A percentile compares a stretch with the other conserved stretches of the same genome.
These are phyloP conservation scores for Molossus molossus DNA, from an alignment of 2,797 vertebrate species.

Conservation along the genomic window DNA sequence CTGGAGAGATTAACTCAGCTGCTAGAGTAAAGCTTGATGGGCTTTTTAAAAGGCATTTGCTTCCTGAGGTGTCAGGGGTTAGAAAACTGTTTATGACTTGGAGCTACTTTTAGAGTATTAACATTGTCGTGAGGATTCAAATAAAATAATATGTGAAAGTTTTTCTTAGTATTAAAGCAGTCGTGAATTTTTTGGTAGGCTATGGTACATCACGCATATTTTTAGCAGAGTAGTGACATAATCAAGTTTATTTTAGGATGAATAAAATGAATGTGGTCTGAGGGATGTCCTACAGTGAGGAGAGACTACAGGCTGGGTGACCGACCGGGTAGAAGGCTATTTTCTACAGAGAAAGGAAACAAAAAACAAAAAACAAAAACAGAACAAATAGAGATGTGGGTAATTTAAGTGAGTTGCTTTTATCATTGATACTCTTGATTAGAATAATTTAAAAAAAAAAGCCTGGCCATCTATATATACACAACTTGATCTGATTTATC, in stretches of 20 bases:
- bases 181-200: not conserved
- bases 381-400: not conserved
- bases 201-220: not conserved
- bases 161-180: conserved; percentile 17
- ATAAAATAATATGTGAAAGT: not conserved
- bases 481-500: not conserved
- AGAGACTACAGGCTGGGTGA: not conserved
- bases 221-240: not conserved
- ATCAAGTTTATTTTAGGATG: conserved; percentile 18
- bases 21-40: not conserved
- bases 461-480: not conserved
- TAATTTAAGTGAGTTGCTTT: not conserved
- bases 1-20: not conserved
- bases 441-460: not conserved
- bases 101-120: not conserved
- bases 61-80: not conserved
- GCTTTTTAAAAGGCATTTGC: not conserved
- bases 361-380: not conserved
- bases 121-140: conserved; percentile 24
- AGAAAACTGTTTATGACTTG: not conserved
- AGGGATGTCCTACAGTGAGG: not conserved
- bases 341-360: not conserved
- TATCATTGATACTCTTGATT: not conserved
- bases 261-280: not conserved
- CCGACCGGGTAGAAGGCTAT: not conserved